phyloP scores from a whole-genome alignment of 2,797 vertebrate species.

The Cossypha polioptera region DNA sequence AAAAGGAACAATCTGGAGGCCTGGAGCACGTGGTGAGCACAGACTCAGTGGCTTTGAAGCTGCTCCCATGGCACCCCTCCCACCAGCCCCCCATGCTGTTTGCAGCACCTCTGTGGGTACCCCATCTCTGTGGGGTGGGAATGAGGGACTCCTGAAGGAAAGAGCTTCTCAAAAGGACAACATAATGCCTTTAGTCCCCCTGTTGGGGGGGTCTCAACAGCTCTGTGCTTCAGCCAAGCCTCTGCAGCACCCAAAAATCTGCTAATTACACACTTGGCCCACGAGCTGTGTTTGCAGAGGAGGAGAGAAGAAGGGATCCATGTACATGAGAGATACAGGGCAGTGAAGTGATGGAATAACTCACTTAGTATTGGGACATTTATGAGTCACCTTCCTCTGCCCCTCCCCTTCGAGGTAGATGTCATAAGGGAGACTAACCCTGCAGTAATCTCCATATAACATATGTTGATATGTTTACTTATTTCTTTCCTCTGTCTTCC shows the following conservation, averaged over 20 bases:
- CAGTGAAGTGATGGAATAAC: slow-evolving; percentile 62
- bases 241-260: neutral
- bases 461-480: slow-evolving; percentile 60
- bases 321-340: neutral
- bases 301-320: neutral
- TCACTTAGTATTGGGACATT: slow-evolving; percentile 43
- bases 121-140: neutral
- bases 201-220: neutral
- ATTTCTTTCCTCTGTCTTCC: slow-evolving; percentile 58
- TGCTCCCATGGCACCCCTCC: neutral
- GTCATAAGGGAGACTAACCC: slow-evolving; percentile 43
- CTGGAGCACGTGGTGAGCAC: rapidly evolving
- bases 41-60: neutral
- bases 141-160: neutral
- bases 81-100: rapidly evolving
- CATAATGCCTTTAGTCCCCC: neutral
- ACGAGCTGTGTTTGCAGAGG: neutral
- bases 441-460: neutral
- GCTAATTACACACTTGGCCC: neutral
- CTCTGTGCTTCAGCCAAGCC: neutral
- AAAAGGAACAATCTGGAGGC: neutral
- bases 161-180: neutral
- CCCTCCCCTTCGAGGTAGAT: slow-evolving; percentile 37
- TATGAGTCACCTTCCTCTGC: slow-evolving; percentile 62
- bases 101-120: neutral